Percentiles rank a stretch among this genome's conserved stretches.
Evolutionary conservation across 2,888 invertebrate species (phyloP).

Genomic region (Chrysopilus asiliformis): DNA sequence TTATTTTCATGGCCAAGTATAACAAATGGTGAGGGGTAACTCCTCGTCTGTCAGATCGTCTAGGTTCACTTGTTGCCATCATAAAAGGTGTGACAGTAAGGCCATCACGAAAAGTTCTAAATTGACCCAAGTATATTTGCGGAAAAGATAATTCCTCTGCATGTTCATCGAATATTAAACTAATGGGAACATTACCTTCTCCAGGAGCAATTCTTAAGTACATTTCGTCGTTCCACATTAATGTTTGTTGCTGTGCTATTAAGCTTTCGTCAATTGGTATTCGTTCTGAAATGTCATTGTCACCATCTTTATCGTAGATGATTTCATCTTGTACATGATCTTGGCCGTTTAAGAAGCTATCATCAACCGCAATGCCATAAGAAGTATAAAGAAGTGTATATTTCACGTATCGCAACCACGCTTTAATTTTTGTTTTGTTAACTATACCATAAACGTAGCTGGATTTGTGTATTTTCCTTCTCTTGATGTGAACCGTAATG

Average conservation of each 20-base stretch:
- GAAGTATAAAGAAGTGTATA: constrained; percentile 2
- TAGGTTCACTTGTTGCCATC: constrained; percentile 16
- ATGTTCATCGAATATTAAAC: constrained; percentile 24
- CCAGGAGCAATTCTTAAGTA: constrained; percentile 18
- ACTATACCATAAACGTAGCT: constrained; percentile 11
- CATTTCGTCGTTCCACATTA: constrained; percentile 18
- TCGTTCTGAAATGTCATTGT: no score
- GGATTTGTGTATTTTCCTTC: constrained; percentile 17
- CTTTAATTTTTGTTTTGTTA: not conserved
- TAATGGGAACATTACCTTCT: constrained; percentile 19
- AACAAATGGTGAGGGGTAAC: constrained; percentile 23
- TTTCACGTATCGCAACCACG: not conserved
- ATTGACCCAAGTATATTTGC: constrained; percentile 15
- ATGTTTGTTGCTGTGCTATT: constrained; percentile 16
- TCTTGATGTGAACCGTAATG: constrained; percentile 21
- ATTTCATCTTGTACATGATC: constrained; percentile 1
- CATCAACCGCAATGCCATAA: constrained; percentile 5
- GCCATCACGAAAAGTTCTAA: constrained; percentile 12
- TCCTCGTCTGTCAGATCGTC: constrained; percentile 21
- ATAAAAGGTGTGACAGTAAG: constrained; percentile 20
- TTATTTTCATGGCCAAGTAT: constrained; percentile 30
- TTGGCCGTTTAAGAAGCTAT: constrained; percentile 1
- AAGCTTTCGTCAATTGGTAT: constrained; percentile 17
- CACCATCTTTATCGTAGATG: constrained; percentile 2
- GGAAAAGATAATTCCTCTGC: constrained; percentile 31